Percentiles rank a stretch among this genome's conserved stretches.
Conservation (phyloP, 2,113 vertebrate species). For the Pantherophis guttatus region DNA sequence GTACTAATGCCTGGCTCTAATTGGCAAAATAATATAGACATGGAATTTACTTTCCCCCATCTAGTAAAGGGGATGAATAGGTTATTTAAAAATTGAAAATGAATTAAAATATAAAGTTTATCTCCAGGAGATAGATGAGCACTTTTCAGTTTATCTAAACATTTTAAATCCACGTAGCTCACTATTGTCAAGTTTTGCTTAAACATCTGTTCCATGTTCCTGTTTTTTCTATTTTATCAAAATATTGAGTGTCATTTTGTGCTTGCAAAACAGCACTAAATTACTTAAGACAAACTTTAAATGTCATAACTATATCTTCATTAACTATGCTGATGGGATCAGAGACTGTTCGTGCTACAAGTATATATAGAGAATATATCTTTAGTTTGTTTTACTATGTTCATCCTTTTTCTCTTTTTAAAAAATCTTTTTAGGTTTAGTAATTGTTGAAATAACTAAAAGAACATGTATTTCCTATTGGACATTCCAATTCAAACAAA, state of each 20-base stretch:
- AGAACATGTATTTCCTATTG: not conserved
- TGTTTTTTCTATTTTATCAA: not conserved
- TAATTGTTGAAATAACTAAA: not conserved
- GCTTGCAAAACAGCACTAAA: not conserved
- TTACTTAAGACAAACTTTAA: not conserved
- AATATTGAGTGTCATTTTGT: not conserved
- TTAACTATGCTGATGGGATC: not conserved
- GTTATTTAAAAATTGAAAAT: not conserved
- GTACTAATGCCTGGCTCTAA: not conserved
- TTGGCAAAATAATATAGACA: not conserved
- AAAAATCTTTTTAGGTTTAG: not conserved
- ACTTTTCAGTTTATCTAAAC: not conserved
- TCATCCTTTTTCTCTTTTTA: not conserved
- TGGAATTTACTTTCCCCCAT: not conserved
- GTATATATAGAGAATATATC: not conserved
- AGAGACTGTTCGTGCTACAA: not conserved
- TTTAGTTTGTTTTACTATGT: not conserved
- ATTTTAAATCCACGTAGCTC: not conserved
- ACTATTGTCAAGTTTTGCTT: not conserved
- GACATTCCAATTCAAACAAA: constrained; percentile 20
- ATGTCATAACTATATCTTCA: not conserved
- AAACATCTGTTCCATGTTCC: not conserved
- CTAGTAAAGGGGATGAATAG: not conserved
- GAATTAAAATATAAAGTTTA: not conserved
- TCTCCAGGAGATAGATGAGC: not conserved